Conservation (phyloP, 2,888 invertebrate genomes). For the Cremastinae sp. region DNA sequence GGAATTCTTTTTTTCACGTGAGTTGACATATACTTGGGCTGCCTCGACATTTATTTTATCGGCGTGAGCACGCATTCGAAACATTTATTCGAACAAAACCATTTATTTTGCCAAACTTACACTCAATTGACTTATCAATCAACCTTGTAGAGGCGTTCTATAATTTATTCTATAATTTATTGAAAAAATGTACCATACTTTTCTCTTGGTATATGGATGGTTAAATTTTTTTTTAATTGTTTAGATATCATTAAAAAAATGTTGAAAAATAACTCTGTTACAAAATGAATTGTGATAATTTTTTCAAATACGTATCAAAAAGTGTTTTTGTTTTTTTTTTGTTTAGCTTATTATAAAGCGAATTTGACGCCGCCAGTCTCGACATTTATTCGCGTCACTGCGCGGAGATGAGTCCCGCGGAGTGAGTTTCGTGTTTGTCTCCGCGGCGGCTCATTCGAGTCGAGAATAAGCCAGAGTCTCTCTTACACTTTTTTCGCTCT, state of each 20-base stretch:
- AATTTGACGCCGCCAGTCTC: conserved; percentile 7
- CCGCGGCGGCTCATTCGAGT: conserved; percentile 20
- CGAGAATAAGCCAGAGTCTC: conserved; percentile 12
- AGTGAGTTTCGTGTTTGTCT: not conserved
- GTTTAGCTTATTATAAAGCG: not conserved
- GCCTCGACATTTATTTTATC: not conserved
- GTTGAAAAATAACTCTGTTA: too few species aligned
- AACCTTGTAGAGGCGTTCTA: too few species aligned
- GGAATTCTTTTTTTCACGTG: not conserved
- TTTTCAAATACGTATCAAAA: not conserved
- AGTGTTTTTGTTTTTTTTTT: conserved; percentile 2
- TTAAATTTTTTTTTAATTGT: too few species aligned
- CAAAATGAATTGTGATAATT: too few species aligned
- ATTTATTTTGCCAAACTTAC: too few species aligned
- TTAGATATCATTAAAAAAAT: too few species aligned
- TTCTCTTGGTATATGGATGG: too few species aligned
- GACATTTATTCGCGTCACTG: conserved; percentile 35
- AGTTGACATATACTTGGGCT: not conserved
- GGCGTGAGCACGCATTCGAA: too few species aligned
- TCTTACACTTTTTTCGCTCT: not conserved
- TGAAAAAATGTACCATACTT: too few species aligned
- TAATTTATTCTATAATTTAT: too few species aligned
- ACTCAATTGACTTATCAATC: too few species aligned
- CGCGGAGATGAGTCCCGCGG: conserved; percentile 15
- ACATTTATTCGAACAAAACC: too few species aligned